Evolutionary conservation across 2,113 vertebrate genomes (phyloP).

Genomic region (Caloenas nicobarica): DNA sequence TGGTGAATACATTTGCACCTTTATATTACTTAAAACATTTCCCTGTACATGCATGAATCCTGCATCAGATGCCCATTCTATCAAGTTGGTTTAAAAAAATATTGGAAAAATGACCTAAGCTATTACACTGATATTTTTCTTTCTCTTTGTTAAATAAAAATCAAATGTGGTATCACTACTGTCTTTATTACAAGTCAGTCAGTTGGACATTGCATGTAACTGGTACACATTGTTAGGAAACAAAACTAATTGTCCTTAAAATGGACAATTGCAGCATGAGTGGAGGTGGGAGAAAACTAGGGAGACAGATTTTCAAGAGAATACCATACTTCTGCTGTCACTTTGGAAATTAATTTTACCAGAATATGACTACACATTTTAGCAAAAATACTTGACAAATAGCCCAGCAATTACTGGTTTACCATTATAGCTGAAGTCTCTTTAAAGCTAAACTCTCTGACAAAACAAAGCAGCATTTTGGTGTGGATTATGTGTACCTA

Average conservation of each 20-base stretch:
- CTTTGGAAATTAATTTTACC: neutral
- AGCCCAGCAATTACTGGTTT: neutral
- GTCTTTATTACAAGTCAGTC: neutral
- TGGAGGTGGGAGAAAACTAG: neutral
- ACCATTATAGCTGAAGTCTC: neutral
- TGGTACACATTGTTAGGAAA: neutral
- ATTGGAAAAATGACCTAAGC: fast-evolving
- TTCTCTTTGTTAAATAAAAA: neutral
- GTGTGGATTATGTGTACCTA: neutral
- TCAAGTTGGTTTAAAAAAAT: neutral
- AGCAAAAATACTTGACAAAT: neutral
- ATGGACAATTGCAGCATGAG: neutral
- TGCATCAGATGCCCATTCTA: neutral
- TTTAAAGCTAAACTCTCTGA: neutral
- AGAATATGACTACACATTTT: neutral
- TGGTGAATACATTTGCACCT: neutral
- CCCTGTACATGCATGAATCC: neutral
- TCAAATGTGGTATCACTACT: neutral
- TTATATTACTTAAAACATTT: neutral
- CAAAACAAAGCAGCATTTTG: neutral
- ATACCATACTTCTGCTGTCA: neutral
- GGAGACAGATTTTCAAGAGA: neutral
- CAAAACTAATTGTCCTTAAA: neutral
- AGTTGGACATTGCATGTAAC: neutral
- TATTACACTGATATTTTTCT: neutral